Conservation (phyloP, 2,888 invertebrate genomes). For the Drosophila fungiperda region DNA sequence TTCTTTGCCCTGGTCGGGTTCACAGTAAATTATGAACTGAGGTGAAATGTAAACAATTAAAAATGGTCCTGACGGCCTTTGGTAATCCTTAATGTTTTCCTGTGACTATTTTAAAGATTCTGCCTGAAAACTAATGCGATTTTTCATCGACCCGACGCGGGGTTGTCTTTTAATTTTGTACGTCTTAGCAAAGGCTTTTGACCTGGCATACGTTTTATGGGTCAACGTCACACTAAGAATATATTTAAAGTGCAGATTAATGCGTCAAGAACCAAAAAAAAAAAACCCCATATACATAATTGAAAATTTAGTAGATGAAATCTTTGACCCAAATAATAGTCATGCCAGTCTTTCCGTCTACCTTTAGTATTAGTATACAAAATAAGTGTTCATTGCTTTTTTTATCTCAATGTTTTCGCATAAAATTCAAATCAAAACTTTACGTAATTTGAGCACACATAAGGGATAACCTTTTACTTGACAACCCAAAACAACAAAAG, state of each 20-base stretch:
- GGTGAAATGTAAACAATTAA: slow-evolving; percentile 81
- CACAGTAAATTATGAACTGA: slow-evolving; percentile 82
- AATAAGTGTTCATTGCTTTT: not conserved
- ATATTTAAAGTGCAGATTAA: slow-evolving; percentile 67
- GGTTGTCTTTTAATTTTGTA: slow-evolving; percentile 47
- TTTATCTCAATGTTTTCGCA: not conserved
- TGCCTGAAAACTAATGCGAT: slow-evolving; percentile 75
- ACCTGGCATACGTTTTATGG: slow-evolving; percentile 54
- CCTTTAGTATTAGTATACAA: not conserved
- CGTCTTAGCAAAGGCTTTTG: slow-evolving; percentile 41
- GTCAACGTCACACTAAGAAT: slow-evolving; percentile 72
- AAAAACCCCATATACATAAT: not conserved
- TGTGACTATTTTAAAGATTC: slow-evolving; percentile 72
- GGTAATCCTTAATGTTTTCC: slow-evolving; percentile 73
- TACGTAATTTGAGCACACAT: not conserved
- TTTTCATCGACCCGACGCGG: slow-evolving; percentile 69
- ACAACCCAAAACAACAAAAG: slow-evolving; percentile 28
- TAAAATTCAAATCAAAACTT: not conserved
- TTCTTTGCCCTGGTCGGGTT: slow-evolving; percentile 60
- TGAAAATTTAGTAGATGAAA: not conserved
- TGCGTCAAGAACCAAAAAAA: slow-evolving; percentile 23
- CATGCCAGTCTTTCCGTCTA: not conserved
- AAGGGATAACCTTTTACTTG: slow-evolving; percentile 30
- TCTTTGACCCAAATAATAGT: not conserved
- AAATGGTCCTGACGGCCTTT: slow-evolving; percentile 42